Conservation (phyloP, 2,888 invertebrate species). For the Conus canariensis region DNA sequence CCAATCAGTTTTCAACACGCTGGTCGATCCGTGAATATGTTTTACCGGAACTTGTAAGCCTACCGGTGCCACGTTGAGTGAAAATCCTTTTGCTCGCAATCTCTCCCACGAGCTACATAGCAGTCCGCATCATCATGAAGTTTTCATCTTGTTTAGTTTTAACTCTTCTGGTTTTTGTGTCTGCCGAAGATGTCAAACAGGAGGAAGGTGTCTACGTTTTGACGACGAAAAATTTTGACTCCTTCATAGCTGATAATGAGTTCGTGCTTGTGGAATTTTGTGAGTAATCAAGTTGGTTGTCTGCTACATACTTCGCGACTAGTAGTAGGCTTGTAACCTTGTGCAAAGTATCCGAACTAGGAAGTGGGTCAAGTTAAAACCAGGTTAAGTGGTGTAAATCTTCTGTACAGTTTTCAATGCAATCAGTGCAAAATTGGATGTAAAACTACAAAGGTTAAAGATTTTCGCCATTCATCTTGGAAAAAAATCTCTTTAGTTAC, state of each 20-base stretch:
- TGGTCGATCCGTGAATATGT: conserved; percentile 49
- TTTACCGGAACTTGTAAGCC: conserved; percentile 49
- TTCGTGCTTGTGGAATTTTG: conserved; percentile 98
- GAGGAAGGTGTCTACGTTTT: conserved; percentile 94
- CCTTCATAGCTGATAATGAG: conserved; percentile 88
- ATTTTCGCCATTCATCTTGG: too few relatives aligned
- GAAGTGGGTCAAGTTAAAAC: too few relatives aligned
- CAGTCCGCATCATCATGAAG: conserved; percentile 49
- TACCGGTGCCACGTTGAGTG: conserved; percentile 57
- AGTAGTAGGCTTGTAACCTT: too few relatives aligned
- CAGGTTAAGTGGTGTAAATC: too few relatives aligned
- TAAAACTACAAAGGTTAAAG: too few relatives aligned
- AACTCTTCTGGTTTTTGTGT: conserved; percentile 36
- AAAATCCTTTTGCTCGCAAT: conserved; percentile 31
- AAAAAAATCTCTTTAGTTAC: too few relatives aligned
- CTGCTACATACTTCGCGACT: conserved; percentile 38
- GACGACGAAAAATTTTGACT: conserved; percentile 90
- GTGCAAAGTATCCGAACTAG: too few relatives aligned
- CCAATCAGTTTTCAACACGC: conserved; percentile 68
- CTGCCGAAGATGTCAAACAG: conserved; percentile 84
- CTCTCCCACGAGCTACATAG: conserved; percentile 35
- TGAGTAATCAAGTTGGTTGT: conserved; percentile 84
- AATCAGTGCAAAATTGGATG: too few relatives aligned
- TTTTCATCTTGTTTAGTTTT: conserved; percentile 47
- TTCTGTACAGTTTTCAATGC: too few relatives aligned